These are phyloP conservation scores for Gymnobelideus leadbeateri DNA, from an alignment of 2,113 vertebrate genomes.

Conservation along the genomic window DNA sequence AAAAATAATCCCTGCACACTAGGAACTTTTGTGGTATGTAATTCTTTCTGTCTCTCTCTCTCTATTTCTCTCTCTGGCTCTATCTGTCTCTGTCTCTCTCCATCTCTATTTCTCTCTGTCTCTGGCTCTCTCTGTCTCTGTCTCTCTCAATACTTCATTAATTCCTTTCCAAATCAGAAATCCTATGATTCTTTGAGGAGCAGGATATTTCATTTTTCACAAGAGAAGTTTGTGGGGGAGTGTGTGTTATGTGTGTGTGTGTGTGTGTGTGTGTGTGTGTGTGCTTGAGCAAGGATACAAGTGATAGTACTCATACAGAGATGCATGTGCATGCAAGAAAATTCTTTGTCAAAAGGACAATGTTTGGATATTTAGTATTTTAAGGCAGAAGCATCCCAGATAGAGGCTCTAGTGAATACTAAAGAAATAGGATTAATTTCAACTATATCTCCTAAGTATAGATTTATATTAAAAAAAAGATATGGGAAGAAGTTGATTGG, in stretches of 20 bases:
- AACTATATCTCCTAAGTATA: slow-evolving; percentile 50
- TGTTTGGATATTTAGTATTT: background rate
- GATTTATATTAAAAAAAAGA: slow-evolving; percentile 46
- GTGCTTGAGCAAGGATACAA: background rate
- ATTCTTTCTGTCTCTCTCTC: background rate
- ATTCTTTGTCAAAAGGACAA: background rate
- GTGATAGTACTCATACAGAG: background rate
- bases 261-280: background rate
- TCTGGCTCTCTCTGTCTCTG: too few relatives aligned
- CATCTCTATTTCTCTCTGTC: too few relatives aligned
- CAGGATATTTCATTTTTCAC: background rate
- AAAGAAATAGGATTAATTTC: slow-evolving; percentile 63
- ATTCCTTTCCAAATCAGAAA: background rate
- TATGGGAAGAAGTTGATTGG: slow-evolving; percentile 59
- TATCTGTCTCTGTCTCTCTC: too few relatives aligned
- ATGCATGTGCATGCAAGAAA: background rate
- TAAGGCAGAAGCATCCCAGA: slow-evolving; percentile 37
- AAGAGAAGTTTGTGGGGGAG: background rate
- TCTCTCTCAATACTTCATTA: background rate
- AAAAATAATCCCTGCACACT: background rate
- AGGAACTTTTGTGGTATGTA: background rate
- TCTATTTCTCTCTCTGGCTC: too few relatives aligned
- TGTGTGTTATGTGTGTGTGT: background rate
- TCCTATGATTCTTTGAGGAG: background rate
- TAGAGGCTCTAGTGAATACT: slow-evolving; percentile 65